Conservation (phyloP, 1,140 invertebrate species). For the Parapsyche elsis region DNA sequence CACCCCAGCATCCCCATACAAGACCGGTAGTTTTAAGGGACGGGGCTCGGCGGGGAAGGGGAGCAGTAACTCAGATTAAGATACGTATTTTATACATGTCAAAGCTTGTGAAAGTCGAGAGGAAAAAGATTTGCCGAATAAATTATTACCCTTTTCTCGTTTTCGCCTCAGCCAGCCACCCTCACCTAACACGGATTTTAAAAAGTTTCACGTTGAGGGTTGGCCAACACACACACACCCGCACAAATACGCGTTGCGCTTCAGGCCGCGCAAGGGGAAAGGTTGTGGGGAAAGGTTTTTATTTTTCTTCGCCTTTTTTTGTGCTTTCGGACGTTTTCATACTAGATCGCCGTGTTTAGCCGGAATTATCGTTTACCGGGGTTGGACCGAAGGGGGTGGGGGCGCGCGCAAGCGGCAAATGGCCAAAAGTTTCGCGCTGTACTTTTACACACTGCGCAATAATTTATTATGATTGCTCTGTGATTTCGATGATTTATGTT, state of each 20-base stretch:
- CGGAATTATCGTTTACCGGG: constrained; percentile 52
- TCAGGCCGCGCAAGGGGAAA: background rate
- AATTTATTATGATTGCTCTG: constrained; percentile 54
- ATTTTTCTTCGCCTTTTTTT: constrained; percentile 40
- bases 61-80: constrained; percentile 57
- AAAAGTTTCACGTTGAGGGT: constrained; percentile 58
- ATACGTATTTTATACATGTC: constrained; percentile 63
- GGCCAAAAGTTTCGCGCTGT: constrained; percentile 48
- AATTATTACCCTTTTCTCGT: constrained; percentile 58
- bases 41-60: background rate
- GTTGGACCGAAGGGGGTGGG: constrained; percentile 21
- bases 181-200: constrained; percentile 58
- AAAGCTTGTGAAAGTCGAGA: constrained; percentile 59
- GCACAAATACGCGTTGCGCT: constrained; percentile 29
- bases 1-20: background rate
- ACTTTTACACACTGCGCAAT: constrained; percentile 39
- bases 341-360: constrained; percentile 53
- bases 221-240: constrained; percentile 8
- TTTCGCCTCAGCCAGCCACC: constrained; percentile 47
- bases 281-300: constrained; percentile 38
- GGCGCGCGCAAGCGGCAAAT: constrained; percentile 44
- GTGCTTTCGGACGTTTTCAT: constrained; percentile 51
- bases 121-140: constrained; percentile 59
- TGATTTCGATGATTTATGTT: constrained; percentile 50
- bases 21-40: constrained; percentile 27